A percentile compares a stretch with the other conserved stretches of the same genome.
These are phyloP conservation scores for Amazona vittata DNA, from an alignment of 2,113 vertebrate genomes.

Conservation along the genomic window DNA sequence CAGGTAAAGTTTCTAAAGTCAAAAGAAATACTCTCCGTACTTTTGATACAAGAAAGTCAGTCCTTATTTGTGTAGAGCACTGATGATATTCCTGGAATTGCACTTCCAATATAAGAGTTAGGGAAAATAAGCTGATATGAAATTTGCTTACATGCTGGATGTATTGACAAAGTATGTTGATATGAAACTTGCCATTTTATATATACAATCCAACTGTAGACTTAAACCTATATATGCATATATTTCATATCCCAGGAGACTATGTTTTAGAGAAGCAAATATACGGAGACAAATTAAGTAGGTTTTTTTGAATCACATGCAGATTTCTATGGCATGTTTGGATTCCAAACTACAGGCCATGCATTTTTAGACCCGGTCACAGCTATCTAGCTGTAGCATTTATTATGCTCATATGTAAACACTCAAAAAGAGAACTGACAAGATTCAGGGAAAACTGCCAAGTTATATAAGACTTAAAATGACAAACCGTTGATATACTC, in stretches of 20 bases:
- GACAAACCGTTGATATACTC: constrained; percentile 15
- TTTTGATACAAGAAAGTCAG: neutral
- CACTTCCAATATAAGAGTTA: neutral
- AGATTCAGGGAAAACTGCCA: neutral
- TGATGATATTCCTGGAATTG: neutral
- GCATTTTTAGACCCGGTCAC: neutral
- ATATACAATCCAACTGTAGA: neutral
- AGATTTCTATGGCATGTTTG: neutral
- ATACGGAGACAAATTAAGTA: neutral
- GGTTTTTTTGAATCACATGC: neutral
- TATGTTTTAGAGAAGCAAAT: neutral
- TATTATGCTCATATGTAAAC: constrained; percentile 15
- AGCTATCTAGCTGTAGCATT: neutral
- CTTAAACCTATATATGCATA: neutral
- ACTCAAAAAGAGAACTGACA: constrained; percentile 7
- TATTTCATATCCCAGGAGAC: neutral
- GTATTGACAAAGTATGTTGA: fast-evolving
- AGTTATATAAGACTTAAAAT: constrained; percentile 25
- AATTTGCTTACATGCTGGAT: neutral
- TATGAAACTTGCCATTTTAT: neutral
- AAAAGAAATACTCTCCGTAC: neutral
- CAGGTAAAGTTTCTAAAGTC: neutral
- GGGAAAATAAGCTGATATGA: neutral
- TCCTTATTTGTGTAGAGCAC: neutral
- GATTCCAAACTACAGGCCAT: neutral